Percentiles rank a stretch among this genome's conserved stretches.
Conservation (phyloP, 2,797 vertebrate genomes). For the Myotis findleyi region DNA sequence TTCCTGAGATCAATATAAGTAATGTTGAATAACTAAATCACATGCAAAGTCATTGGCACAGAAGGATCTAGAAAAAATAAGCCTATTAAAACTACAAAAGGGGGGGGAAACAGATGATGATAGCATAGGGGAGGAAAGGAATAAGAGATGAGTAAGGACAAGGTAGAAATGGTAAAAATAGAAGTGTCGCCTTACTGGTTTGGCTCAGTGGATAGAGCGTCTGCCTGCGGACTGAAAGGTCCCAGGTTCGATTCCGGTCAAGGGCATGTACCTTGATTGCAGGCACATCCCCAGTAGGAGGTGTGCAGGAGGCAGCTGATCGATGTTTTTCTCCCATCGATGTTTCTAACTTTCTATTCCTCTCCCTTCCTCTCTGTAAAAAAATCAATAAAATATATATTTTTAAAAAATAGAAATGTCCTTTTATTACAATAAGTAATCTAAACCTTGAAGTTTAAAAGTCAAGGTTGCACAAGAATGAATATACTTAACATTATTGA, state of each 20-base stretch:
- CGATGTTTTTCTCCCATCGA: no score
- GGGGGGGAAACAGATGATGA: background rate
- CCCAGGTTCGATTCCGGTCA: no score
- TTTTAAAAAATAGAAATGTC: background rate
- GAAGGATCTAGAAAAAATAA: slow-evolving; percentile 15
- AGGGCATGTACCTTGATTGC: no score
- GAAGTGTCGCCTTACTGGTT: background rate
- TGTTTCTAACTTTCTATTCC: no score
- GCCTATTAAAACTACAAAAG: background rate
- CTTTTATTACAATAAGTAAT: background rate
- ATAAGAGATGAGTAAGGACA: background rate
- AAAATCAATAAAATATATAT: no score
- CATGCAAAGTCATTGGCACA: background rate
- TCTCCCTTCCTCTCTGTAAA: no score
- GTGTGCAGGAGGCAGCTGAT: no score
- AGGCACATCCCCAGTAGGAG: no score
- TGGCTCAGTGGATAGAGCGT: no score
- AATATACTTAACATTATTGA: background rate
- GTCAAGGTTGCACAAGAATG: background rate
- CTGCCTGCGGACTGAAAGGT: no score
- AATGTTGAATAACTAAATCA: background rate
- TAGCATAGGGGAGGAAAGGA: background rate
- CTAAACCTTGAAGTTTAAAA: slow-evolving; percentile 36
- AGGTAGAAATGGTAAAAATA: background rate
- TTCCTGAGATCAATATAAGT: slow-evolving; percentile 23